Evolutionary conservation across 2,888 invertebrate genomes (phyloP).

Genomic region (Trichopria drosophilae): DNA sequence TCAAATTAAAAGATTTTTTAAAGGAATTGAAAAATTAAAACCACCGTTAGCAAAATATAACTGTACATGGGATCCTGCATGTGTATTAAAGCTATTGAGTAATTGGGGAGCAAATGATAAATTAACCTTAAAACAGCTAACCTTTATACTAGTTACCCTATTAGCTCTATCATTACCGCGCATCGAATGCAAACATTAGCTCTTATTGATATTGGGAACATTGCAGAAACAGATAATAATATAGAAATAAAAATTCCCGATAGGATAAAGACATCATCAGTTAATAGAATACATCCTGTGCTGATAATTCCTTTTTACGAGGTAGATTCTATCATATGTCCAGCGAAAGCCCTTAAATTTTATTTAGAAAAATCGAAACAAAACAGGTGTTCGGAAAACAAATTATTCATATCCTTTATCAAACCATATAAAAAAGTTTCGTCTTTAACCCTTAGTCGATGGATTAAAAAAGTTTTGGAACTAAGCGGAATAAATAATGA

Average conservation of each 20-base stretch:
- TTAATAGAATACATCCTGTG: background rate
- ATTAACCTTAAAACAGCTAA: conserved; percentile 12
- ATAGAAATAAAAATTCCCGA: conserved; percentile 25
- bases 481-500: too few species aligned
- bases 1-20: too few species aligned
- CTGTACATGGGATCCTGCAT: too few species aligned
- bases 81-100: background rate
- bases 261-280: conserved; percentile 16
- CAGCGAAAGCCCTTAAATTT: background rate
- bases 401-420: too few species aligned
- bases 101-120: background rate
- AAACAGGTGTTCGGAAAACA: too few species aligned
- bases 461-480: too few species aligned
- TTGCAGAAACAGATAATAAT: conserved; percentile 1
- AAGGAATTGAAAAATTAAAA: too few species aligned
- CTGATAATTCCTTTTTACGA: background rate
- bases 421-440: too few species aligned
- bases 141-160: conserved; percentile 25
- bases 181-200: conserved; percentile 27
- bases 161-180: conserved; percentile 23
- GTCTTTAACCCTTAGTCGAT: too few species aligned
- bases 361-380: background rate
- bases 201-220: conserved; percentile 23
- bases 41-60: too few species aligned
- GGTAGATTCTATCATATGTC: background rate